These are phyloP conservation scores for Stratiomys singularior DNA, from an alignment of 2,888 invertebrate species.

Conservation along the genomic window DNA sequence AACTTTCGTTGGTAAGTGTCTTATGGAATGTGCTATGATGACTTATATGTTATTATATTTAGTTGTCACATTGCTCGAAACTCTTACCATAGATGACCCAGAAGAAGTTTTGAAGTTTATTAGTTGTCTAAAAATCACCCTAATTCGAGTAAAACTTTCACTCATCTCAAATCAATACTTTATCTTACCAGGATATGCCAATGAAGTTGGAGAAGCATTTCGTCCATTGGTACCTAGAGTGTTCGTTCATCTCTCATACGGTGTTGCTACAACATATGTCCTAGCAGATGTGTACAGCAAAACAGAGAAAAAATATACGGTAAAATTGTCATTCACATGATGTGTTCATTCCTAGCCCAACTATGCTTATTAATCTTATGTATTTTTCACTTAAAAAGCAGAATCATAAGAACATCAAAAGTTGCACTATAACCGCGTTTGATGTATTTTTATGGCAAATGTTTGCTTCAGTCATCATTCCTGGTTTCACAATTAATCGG, in stretches of 20 bases:
- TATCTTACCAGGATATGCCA: conserved; percentile 85
- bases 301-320: conserved; percentile 69
- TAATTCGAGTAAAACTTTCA: no score
- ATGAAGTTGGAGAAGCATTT: conserved; percentile 96
- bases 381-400: conserved; percentile 5
- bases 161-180: no score
- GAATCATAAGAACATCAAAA: conserved; percentile 45
- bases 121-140: no score
- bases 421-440: conserved; percentile 68
- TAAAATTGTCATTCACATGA: neutral
- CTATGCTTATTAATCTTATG: neutral
- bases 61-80: no score
- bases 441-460: conserved; percentile 95
- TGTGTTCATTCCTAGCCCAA: no score
- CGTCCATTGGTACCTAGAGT: conserved; percentile 77
- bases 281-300: conserved; percentile 88
- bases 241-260: conserved; percentile 81
- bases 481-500: conserved; percentile 91
- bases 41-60: no score
- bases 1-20: no score
- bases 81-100: no score
- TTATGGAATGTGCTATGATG: no score
- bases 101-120: no score
- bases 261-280: conserved; percentile 85
- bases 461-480: conserved; percentile 79